Evolutionary conservation across 2,888 invertebrate species (phyloP).

Genomic region (Steinernema hermaphroditum): DNA sequence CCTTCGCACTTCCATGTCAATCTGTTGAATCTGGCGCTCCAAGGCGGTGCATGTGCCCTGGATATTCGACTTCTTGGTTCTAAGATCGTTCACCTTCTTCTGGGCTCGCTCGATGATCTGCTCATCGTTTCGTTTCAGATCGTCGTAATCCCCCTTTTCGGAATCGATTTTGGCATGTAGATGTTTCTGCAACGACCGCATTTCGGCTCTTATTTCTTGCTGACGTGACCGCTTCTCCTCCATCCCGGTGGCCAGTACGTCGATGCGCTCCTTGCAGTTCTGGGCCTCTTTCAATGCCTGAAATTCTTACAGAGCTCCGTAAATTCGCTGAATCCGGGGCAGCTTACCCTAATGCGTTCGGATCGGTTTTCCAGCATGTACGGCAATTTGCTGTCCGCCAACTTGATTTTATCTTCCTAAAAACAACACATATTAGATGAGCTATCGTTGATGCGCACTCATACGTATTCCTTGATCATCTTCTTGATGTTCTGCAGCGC

Average conservation of each 20-base stretch:
- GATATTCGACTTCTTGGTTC: no score
- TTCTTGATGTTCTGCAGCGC: conserved; percentile 79
- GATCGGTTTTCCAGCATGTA: conserved; percentile 11
- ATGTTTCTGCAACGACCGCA: no score
- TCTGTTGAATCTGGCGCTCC: no score
- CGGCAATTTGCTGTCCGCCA: conserved; percentile 40
- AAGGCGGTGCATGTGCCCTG: no score
- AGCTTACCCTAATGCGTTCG: not conserved
- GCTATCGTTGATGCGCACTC: no score
- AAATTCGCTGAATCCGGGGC: not conserved
- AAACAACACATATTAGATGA: conserved; percentile 12
- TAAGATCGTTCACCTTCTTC: no score
- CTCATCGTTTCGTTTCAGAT: no score
- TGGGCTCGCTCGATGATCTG: no score
- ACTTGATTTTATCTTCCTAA: conserved; percentile 37
- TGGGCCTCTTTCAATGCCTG: conserved; percentile 28
- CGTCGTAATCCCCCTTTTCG: no score
- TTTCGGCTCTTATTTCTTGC: conserved; percentile 30
- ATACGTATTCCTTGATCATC: conserved; percentile 46
- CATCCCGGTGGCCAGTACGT: conserved; percentile 23
- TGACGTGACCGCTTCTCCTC: conserved; percentile 17
- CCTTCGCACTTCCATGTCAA: no score
- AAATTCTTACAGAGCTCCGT: no score
- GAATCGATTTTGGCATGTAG: no score
- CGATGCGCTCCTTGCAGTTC: conserved; percentile 25